Base-by-base conservation (phyloP, 2,888 invertebrate species). In the Tanaodytes sp. region DNA sequence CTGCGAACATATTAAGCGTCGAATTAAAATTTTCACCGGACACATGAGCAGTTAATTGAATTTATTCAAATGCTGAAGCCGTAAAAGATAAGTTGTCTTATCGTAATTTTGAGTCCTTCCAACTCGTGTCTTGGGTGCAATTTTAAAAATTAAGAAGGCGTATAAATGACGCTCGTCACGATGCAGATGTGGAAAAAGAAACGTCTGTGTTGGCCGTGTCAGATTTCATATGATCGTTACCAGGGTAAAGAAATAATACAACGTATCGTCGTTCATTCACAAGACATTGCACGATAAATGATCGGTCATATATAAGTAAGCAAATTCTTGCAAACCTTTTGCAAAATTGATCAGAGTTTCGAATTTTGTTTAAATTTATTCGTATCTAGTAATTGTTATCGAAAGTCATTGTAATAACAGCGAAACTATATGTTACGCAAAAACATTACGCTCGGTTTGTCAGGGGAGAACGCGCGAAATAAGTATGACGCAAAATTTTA, bases 161-260 rank as follows among this genome's bases (percentile, higher is more conserved):
- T 73, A 65, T 45, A 71, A 65, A 73, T 67, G 73, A 71, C 61
- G 52, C 49, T 57, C 52, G 58, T 61, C 42, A 39, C 36, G 64
- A 64, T 51, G 59, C 66, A 63, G 66, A 69, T 63, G 66, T 55
- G 54, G 40, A 63, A 62, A 64, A 48, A 52, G 59, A 68, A 59
- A 49, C 48, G 49, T 30, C 46, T 40, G 36, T 19, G 42, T 51
- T 37, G 27, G 37, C 57, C 70, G 65, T 51, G 58, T 52, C 65
- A 51, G 42, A 65, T 67, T 62, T 61, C 65, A 71, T 54, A 55
- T 55, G 63, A 31, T 69, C 39, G 57, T 52, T 48, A 33, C 43
- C 30, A 16, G 27, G 40, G 36, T 39, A 46, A 52, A 23, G 23
- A 23, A 23, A 23, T 23, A 23, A 23, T 8, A 23, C 23, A 23